Percentiles rank a stretch among this genome's conserved stretches.
phyloP scores from a whole-genome alignment of 2,113 vertebrate species.

The Mus musculus region DNA sequence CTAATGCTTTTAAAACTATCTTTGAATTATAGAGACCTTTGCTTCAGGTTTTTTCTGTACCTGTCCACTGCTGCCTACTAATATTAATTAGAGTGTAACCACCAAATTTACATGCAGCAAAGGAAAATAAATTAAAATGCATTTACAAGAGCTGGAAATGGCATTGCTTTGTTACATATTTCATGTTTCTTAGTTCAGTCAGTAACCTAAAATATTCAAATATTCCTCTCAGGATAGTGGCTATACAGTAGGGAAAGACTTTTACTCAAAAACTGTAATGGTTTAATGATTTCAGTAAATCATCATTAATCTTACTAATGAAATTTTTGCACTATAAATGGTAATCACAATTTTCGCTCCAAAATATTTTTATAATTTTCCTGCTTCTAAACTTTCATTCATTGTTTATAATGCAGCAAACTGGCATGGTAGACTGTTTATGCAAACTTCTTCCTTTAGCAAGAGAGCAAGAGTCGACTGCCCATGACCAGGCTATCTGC shows the following conservation, averaged over 20 bases:
- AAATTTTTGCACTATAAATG: constrained; percentile 52
- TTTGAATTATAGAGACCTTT: constrained; percentile 68
- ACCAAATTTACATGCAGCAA: constrained; percentile 16
- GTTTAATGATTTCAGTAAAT: constrained; percentile 72
- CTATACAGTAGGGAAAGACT: not conserved
- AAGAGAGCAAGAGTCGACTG: not conserved
- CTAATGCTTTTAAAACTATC: constrained; percentile 64
- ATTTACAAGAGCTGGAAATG: not conserved
- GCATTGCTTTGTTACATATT: not conserved
- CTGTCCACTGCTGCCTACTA: constrained; percentile 41
- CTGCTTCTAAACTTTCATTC: constrained; percentile 19
- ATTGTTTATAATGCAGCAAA: constrained; percentile 35
- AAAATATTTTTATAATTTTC: constrained; percentile 65
- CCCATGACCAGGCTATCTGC: not conserved
- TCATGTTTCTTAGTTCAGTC: constrained; percentile 34
- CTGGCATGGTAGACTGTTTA: not conserved
- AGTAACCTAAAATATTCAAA: constrained; percentile 32
- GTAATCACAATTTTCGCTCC: constrained; percentile 40
- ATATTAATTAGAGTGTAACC: constrained; percentile 44
- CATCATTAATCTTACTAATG: constrained; percentile 65
- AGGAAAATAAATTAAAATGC: constrained; percentile 51
- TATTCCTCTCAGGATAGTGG: constrained; percentile 8
- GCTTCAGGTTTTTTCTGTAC: constrained; percentile 36
- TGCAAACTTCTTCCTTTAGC: constrained; percentile 24
- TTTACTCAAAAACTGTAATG: constrained; percentile 29